Base-by-base conservation (phyloP, 23 tunicate species). In the Clavelina lepadiformis region DNA sequence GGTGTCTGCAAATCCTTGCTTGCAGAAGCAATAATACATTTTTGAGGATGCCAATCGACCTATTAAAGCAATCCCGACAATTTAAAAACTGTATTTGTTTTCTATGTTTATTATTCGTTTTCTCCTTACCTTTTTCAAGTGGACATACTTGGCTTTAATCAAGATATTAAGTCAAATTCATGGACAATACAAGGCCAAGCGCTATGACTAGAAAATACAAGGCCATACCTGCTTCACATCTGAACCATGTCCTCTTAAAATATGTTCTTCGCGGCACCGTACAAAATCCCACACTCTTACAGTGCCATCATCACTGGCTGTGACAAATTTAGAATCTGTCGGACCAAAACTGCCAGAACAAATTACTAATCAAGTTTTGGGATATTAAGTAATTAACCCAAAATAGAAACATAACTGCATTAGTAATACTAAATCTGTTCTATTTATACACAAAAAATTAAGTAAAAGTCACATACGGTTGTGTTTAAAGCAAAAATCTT, bases 41-140 rank as follows among this genome's bases (percentile, higher is more conserved):
- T 93, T 7, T 72, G 74, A 1, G 99, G 99, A 69, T 93, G 99
- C 99, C 99, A 93, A 63, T 85, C 99, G 32, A 93, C 99, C 95
- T 86, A 35, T 8, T 5, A 35, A 63, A 53, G 6, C n/a, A 53
- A 53, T n/a, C n/a, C n/a, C n/a, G n/a, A n/a, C n/a, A n/a, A n/a
- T n/a, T n/a, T n/a, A n/a, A n/a, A n/a, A n/a, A n/a, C n/a, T n/a
- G n/a, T n/a, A n/a, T n/a, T n/a, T n/a, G n/a, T n/a, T n/a, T n/a
- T n/a, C n/a, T n/a, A n/a, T n/a, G n/a, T n/a, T n/a, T n/a, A n/a
- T n/a, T n/a, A n/a, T n/a, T n/a, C n/a, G n/a, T n/a, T n/a, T n/a
- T n/a, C n/a, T n/a, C n/a, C n/a, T n/a, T n/a, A n/a, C n/a, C n/a
- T n/a, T n/a, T n/a, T n/a, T n/a, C n/a, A n/a, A n/a, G n/a, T n/a